Conservation (phyloP, 2,113 vertebrate genomes). For the Varanus komodoensis region DNA sequence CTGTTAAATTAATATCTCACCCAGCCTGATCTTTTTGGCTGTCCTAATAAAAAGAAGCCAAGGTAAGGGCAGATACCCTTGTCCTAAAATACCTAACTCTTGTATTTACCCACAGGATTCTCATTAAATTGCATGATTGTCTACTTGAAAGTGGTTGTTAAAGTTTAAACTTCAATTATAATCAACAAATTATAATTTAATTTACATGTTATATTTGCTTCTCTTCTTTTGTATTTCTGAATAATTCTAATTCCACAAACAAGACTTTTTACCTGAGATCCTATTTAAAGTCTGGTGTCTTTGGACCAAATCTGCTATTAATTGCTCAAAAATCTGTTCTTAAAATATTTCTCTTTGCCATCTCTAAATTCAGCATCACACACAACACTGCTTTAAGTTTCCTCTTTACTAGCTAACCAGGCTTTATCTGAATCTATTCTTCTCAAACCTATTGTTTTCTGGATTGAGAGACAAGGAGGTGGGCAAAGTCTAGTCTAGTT, state of each 20-base stretch:
- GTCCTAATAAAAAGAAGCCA: neutral
- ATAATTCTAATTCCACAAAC: neutral
- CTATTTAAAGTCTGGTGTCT: neutral
- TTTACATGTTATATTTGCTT: too few species aligned
- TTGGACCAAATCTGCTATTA: neutral
- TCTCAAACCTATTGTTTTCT: neutral
- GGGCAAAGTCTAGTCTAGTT: neutral
- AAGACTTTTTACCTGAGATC: neutral
- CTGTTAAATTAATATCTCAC: neutral
- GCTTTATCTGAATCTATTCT: neutral
- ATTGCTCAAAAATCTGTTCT: neutral
- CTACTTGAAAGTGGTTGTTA: neutral
- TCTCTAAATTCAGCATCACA: neutral
- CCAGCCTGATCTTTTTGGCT: neutral
- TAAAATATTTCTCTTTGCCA: neutral
- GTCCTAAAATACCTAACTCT: neutral
- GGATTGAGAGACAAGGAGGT: neutral
- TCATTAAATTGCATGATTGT: neutral
- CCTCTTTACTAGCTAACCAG: neutral
- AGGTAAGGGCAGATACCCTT: neutral
- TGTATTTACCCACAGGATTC: neutral
- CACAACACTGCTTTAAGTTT: neutral
- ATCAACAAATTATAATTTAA: neutral
- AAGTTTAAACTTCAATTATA: neutral
- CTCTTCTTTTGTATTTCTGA: neutral